phyloP scores from a whole-genome alignment of 2,797 vertebrate genomes.

The Crypturellus tataupa region DNA sequence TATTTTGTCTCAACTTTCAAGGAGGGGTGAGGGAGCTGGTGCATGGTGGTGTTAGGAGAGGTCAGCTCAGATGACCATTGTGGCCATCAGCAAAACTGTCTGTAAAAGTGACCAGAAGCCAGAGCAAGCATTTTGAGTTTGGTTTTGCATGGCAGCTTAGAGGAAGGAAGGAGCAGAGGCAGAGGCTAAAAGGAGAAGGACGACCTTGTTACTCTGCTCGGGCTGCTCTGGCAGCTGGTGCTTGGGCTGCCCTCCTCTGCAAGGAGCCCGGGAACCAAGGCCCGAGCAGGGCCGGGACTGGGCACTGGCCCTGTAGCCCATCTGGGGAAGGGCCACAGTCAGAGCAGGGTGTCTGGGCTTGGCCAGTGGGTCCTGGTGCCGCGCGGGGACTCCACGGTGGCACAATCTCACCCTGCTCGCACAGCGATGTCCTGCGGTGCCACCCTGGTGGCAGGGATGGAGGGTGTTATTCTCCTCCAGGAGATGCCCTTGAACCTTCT shows the following conservation, averaged over 20 bases:
- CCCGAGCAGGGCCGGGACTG: not conserved
- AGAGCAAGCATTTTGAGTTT: not conserved
- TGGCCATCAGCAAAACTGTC: conserved; percentile 9
- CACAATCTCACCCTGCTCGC: accelerated
- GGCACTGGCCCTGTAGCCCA: not conserved
- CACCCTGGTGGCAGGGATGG: not conserved
- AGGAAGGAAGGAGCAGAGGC: conserved; percentile 3
- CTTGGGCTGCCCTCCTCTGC: no score
- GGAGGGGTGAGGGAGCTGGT: not conserved
- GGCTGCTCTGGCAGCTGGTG: not conserved
- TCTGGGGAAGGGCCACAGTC: not conserved
- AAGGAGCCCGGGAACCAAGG: no score
- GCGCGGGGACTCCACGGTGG: not conserved
- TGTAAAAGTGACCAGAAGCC: conserved; percentile 9
- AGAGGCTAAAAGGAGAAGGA: not conserved
- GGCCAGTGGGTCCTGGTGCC: accelerated
- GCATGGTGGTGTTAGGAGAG: not conserved
- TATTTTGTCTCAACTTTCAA: not conserved
- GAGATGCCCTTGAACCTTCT: conserved; percentile 9
- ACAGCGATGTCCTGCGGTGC: not conserved
- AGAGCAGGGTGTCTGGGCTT: not conserved
- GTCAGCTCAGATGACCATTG: conserved; percentile 11
- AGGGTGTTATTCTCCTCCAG: not conserved
- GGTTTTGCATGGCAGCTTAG: not conserved
- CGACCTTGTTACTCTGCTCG: not conserved